Base-by-base conservation (phyloP, 2,888 invertebrate genomes). In the Hetaerina titia region DNA sequence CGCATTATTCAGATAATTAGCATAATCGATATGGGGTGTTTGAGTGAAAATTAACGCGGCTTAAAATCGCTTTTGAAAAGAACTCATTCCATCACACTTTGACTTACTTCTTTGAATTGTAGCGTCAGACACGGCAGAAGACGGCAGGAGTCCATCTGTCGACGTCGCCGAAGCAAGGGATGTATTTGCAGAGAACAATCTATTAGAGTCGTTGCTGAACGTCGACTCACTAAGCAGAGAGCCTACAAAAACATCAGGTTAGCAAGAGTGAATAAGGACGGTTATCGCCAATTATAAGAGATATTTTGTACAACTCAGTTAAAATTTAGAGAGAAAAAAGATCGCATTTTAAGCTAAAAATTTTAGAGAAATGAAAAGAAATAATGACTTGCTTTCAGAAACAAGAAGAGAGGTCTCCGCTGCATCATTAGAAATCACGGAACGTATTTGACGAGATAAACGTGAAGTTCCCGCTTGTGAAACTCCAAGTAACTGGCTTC, bases 391-490 rank as follows among this genome's bases (percentile, higher is more conserved):
- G 69, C 69, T 92, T 31, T 92, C 92, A n/a, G 92, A 92, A 11
- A 69, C 22, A 64, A 92, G 69, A 15, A 69, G n/a, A 5, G 92
- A 92, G 45, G 92, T 69, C 8, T 60, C 64, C 9, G 95, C 60
- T 25, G 90, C 94, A 74, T 95, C 95, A 25, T 90, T 94, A 7
- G 95, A 95, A 63, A 95, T 95, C 22, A 95, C 95, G 19, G 95
- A 95, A 15, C 95, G 94, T 22, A 95, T 95, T 89, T 95, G 95
- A 88, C 95, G 95, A 11, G 95, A 95, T 13, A 95, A 95, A 9
- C 95, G 95, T 17, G 95, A 95, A 9, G 95, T 95, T 13, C 95
- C 95, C 19, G 95, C 95, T 90, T 95, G 95, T 13, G 95, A 95
- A 17, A 95, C 95, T 13, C 95, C 95, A 94, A 95, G 95, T 45